A percentile compares a stretch with the other conserved stretches of the same genome.
Evolutionary conservation across 2,888 invertebrate genomes (phyloP).

Genomic region (Oconnorella tubifera): DNA sequence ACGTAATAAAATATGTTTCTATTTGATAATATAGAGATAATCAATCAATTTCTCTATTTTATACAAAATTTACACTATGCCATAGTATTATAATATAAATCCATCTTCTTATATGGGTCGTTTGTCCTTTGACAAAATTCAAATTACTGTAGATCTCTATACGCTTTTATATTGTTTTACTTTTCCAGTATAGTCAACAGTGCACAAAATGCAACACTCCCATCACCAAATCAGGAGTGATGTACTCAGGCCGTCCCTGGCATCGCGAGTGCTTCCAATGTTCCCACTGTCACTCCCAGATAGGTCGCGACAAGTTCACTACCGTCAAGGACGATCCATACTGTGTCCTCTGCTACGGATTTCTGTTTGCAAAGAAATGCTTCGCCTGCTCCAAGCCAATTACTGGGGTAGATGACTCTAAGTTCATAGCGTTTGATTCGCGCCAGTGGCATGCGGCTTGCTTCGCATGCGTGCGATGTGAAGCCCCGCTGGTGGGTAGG

Average conservation of each 20-base stretch:
- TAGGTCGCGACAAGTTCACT: constrained; percentile 23
- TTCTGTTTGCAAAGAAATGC: constrained; percentile 25
- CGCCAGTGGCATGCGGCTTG: constrained; percentile 25
- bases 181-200: constrained; percentile 1
- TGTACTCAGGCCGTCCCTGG: constrained; percentile 23
- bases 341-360: constrained; percentile 22
- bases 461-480: constrained; percentile 21
- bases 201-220: constrained; percentile 1
- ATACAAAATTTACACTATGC: too few species aligned
- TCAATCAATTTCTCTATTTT: too few species aligned
- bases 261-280: constrained; percentile 28
- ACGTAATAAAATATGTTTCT: too few species aligned
- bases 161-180: too few species aligned
- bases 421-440: constrained; percentile 24
- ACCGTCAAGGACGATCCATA: constrained; percentile 22
- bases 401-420: constrained; percentile 15
- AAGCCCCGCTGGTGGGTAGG: constrained; percentile 11
- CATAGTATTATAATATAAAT: too few species aligned
- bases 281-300: constrained; percentile 18
- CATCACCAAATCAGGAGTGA: constrained; percentile 14
- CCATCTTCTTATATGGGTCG: too few species aligned
- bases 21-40: too few species aligned
- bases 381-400: constrained; percentile 16
- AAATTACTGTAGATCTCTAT: too few species aligned
- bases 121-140: too few species aligned